Evolutionary conservation across 2,797 vertebrate species (phyloP).

Genomic region (Chaenodraco wilsoni): DNA sequence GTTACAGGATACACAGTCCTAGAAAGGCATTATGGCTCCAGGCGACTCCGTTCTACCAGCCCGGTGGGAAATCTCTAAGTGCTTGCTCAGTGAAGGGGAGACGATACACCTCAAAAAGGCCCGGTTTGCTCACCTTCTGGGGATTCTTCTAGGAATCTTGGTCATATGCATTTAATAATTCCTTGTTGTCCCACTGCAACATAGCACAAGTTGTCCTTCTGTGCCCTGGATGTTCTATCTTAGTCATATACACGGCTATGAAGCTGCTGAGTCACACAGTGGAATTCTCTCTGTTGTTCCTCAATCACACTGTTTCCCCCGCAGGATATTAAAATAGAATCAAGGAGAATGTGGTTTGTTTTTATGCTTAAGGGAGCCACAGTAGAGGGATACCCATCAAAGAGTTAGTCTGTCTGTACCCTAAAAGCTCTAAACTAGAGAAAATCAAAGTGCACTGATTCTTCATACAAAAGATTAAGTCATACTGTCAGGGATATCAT

Average conservation of each 20-base stretch:
- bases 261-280: slow-evolving; percentile 47
- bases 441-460: slow-evolving; percentile 15
- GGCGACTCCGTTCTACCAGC: slow-evolving; percentile 18
- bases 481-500: neutral
- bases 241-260: slow-evolving; percentile 23
- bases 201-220: slow-evolving; percentile 21
- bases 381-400: slow-evolving; percentile 8
- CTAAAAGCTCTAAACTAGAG: slow-evolving; percentile 34
- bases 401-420: slow-evolving; percentile 8
- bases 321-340: slow-evolving; percentile 43
- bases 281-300: slow-evolving; percentile 39
- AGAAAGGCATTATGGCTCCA: slow-evolving; percentile 27
- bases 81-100: slow-evolving; percentile 39
- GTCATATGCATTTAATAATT: slow-evolving; percentile 49
- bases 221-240: slow-evolving; percentile 30
- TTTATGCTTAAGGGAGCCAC: slow-evolving; percentile 26
- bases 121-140: slow-evolving; percentile 34
- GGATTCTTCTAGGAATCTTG: slow-evolving; percentile 31
- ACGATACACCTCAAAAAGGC: slow-evolving; percentile 19
- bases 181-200: slow-evolving; percentile 38
- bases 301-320: slow-evolving; percentile 35
- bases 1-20: slow-evolving; percentile 6
- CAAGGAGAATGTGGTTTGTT: slow-evolving; percentile 40
- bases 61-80: slow-evolving; percentile 38
- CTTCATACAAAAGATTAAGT: neutral